Conservation (phyloP, 2,797 vertebrate species). For the Xiphophorus birchmanni region DNA sequence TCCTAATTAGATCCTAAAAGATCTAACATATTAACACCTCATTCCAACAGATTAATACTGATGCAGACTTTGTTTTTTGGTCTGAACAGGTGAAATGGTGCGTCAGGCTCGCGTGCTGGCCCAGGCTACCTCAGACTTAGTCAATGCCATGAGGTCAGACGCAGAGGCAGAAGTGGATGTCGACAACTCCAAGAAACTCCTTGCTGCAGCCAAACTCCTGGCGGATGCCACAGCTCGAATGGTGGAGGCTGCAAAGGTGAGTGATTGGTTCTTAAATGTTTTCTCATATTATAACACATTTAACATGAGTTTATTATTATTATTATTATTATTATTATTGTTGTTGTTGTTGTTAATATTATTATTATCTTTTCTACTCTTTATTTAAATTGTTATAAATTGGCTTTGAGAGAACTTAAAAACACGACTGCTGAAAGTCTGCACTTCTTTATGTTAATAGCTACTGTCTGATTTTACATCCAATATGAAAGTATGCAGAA, state of each 20-base stretch:
- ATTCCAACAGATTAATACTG: background rate
- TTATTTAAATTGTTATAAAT: background rate
- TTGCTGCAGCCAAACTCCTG: constrained; percentile 95
- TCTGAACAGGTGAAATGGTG: constrained; percentile 93
- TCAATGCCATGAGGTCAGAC: constrained; percentile 97
- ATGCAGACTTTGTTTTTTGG: constrained; percentile 4
- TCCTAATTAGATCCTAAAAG: background rate
- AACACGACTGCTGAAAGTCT: constrained; percentile 16
- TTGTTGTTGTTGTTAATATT: background rate
- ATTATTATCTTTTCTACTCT: background rate
- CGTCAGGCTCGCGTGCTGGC: constrained; percentile 96
- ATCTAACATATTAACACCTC: constrained; percentile 1
- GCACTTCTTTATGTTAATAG: constrained; percentile 26
- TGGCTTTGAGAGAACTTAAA: constrained; percentile 22
- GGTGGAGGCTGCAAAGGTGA: constrained; percentile 98
- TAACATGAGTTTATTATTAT: background rate
- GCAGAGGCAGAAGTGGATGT: constrained; percentile 97
- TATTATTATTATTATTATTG: background rate
- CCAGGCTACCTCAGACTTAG: constrained; percentile 95
- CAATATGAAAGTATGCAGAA: constrained; percentile 49
- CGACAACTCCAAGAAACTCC: constrained; percentile 97
- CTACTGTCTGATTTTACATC: constrained; percentile 41
- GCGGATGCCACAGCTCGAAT: constrained; percentile 98
- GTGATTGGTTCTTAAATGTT: background rate
- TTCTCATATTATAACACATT: background rate